Base-by-base conservation (phyloP, 2,888 invertebrate genomes). In the Ectemnius continuus region DNA sequence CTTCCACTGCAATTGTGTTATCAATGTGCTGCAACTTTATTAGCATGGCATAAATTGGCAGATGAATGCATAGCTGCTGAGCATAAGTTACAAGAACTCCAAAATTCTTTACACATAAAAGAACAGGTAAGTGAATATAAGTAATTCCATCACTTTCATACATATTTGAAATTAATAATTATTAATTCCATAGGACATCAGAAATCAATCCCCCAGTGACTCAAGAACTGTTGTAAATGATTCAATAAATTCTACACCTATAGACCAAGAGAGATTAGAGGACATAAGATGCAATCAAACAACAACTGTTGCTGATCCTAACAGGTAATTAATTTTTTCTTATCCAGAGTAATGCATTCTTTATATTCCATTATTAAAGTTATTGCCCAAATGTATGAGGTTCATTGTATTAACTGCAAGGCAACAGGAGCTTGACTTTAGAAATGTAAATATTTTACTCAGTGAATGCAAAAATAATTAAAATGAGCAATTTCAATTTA, bases 21-120 rank as follows among this genome's bases (percentile, higher is more conserved):
- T 88, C 93, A 93, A 77, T 95, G 95, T 86, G 93, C 93, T 0
- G 93, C 93, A 74, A 94, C 94, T 0, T 87, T 95, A 61, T 87
- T 94, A 66, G 93, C 94, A 0, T 95, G 94, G 94, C 93, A 94
- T 83, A 93, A 94, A 83, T 91, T 95, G 67, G 91, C 92, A 63
- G 88, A 92, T 76, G 92, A 92, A 78, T 93, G 93, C 84, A 80
- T 91, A 46, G 92, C 92, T 69, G 94, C 94, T 0, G 93, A 95
- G 82, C 87, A 88, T 16, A 79, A 80, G 57, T 82, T 92, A 4
- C 77, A 88, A 63, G 88, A 86, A 66, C 85, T 88, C 62, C 89
- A 90, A 45, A 78, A 82, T 45, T 79, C 84, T 16, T 73, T 85
- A 11, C 84, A 84, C 5, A 14, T 16, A 23, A 81, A 76, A 26